Evolutionary conservation across 2,113 vertebrate species (phyloP), one percentile per base, ranked within the genome.

Genomic region (Tyto alba): DNA sequence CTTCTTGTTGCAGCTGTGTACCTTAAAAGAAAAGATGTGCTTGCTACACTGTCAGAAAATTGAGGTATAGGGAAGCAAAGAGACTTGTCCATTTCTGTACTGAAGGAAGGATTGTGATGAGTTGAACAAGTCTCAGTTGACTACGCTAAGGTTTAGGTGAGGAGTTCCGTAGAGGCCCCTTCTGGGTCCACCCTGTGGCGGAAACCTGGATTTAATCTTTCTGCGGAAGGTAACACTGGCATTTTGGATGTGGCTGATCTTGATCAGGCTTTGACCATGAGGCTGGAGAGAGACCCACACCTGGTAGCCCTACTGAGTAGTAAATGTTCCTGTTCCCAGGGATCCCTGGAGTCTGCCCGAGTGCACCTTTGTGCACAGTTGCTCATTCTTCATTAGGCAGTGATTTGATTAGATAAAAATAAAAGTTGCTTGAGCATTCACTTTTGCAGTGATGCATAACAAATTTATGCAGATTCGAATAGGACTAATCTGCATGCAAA

Each of bases 361-460:
- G 43, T 84, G 88, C 69, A 85, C 95, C 96, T 96, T 94, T 97
- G 91, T 97, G 97, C 97, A 85, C 93, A 78, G 92, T 95, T 96
- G 96, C 93, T 97, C 79, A 9, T 94, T 98, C 98, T 97, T 97
- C 97, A 98, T 98, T 98, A 98, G 95, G 94, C 91, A 93, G 85
- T 97, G 97, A 97, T 98, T 98, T 98, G 98, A 98, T 98, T 98
- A 98, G 97, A 97, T 98, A 98, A 98, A 98, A 98, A 98, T 98
- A 98, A 98, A 98, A 98, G 97, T 98, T 98, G 97, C 97, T 97
- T 97, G 97, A 98, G 94, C 97, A 96, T 98, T 98, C 97, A 97
- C 93, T 98, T 98, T 96, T 97, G 96, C 95, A 96, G 93, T 88
- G 96, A 94, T 96, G 96, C 97, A 96, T 98, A 98, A 97, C 97